Evolutionary conservation across 30 jellyfish, hydroid and myxozoan species (phyloP), one percentile per base, ranked within the genome.

Genomic region (Turritopsis rubra): DNA sequence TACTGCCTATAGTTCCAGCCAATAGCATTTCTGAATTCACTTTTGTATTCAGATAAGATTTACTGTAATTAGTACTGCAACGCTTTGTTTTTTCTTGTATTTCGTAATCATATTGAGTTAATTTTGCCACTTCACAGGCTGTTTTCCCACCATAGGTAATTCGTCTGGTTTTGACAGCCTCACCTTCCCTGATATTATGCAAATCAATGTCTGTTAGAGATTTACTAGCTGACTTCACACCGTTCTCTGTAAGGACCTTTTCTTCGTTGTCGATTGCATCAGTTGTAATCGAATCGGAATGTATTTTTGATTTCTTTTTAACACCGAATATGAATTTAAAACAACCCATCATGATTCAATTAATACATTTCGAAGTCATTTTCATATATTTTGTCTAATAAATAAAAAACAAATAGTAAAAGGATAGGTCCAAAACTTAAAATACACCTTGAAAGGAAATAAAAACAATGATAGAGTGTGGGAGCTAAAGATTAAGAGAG

Each of bases 1-100:
- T 82, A n/a, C 96, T 77, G 16, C 93, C 97, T 29, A 90, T 52
- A 13, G 95, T 81, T 18, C 97, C 97, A 18, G 97, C 95, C 21
- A 52, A 41, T 71, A 90, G 52, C 54, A 80, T 53, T 53, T 80
- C 87, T 18, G 87, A 80, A n/a, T 53, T 18, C 31, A 53, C 25
- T 26, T 52, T 26, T 0, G 29, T 52, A 1, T 29, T 74, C 13
- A 26, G 53, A n/a, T 29, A n/a, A 20, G 65, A 21, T n/a, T 26
- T 29, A 17, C 82, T 74, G 3, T 74, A 22, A 74, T 74, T 0
- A 23, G 60, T 1, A 27, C 65, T 28, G 17, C 76, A 66, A 21
- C 76, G 76, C 29, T 66, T 66, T 3, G 76, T 22, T 66, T 66
- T 66, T 66, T 22, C 29, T 20, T 52, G 53, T 20, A 3, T 74